Evolutionary conservation across 2,113 vertebrate genomes (phyloP).

Genomic region (Ciconia maguari): DNA sequence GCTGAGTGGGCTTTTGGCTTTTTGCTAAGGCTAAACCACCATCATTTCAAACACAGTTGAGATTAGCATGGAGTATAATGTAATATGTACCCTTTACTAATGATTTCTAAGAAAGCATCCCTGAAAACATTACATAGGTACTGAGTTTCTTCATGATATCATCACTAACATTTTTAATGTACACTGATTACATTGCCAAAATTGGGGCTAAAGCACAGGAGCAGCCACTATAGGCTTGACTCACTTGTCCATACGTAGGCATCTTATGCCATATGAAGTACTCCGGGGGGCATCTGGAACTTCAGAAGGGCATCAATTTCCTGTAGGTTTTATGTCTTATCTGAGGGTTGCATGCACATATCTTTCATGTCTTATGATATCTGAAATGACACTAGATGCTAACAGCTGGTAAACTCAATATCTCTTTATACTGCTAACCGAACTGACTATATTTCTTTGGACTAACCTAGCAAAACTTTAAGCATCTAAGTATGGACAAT

Average conservation of each 20-base stretch:
- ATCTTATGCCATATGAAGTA: not conserved
- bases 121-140: not conserved
- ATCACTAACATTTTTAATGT: not conserved
- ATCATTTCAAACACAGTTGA: not conserved
- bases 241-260: accelerated
- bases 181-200: not conserved
- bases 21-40: not conserved
- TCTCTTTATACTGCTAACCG: not conserved
- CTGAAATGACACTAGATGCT: not conserved
- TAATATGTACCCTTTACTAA: not conserved
- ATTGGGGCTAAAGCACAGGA: not conserved
- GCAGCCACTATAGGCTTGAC: not conserved
- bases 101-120: not conserved
- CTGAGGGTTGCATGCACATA: not conserved
- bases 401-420: not conserved
- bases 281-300: not conserved
- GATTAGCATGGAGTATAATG: not conserved
- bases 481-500: not conserved
- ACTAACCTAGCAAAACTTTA: not conserved
- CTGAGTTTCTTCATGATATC: not conserved
- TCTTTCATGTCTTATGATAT: not conserved
- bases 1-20: not conserved
- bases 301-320: not conserved
- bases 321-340: not conserved
- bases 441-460: not conserved